Base-by-base conservation (phyloP, 1,140 invertebrate genomes). In the Oncopodura yosiiana region DNA sequence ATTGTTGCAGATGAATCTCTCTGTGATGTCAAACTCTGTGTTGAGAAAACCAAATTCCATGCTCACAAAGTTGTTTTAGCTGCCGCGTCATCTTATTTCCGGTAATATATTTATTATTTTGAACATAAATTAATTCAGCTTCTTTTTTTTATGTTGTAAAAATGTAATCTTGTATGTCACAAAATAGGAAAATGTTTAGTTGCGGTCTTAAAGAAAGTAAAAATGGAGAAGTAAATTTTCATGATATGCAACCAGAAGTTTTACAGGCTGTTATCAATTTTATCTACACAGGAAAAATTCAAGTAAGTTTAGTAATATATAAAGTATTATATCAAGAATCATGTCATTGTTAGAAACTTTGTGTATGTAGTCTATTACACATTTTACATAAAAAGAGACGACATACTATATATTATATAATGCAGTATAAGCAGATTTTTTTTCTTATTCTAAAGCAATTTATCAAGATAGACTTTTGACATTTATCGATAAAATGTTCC, bases 21-120 rank as follows among this genome's bases (percentile, higher is more conserved):
- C 4, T 66, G 64, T 64, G 64, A 66, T 49, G 64, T 66, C n/a
- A 57, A 27, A 14, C 43, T 66, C 11, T 50, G 54, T 53, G 56
- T 65, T 36, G 62, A 54, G 23, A 56, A 51, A 16, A 60, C 69
- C n/a, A 72, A 74, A 59, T 70, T 77, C n/a, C 66, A 68, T 4
- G 78, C 77, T n/a, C 80, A 81, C 65, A 77, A 76, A 65, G 71
- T 76, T 48, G 73, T 81, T 3, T 67, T 81, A 8, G 72, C 78
- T 18, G 71, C 78, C 3, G 78, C 77, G 57, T 77, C 77, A 52
- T 74, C 75, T 34, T 81, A 81, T 67, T 81, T 81, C 63, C 56
- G 63, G 66, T 67, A 62, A 14, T 18, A 36, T 1, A 18, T 42
- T 36, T 45, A 27, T 45, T 39, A 36, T 29, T 42, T 38, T 39